A percentile compares a stretch with the other conserved stretches of the same genome.
phyloP scores from a whole-genome alignment of 2,113 vertebrate species.

The Arvicanthis niloticus region DNA sequence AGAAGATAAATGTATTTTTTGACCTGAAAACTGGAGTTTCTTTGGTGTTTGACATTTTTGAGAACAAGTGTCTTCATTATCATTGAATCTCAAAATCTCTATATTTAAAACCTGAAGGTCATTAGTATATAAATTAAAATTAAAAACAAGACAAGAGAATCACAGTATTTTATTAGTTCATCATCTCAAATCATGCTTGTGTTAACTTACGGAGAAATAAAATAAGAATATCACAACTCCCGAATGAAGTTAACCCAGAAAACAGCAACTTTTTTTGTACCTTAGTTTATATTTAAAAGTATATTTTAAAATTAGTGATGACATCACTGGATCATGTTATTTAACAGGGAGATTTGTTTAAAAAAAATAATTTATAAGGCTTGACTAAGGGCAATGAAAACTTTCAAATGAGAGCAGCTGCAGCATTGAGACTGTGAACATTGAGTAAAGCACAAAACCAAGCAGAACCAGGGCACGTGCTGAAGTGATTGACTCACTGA shows the following conservation, averaged over 20 bases:
- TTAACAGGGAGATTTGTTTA: not conserved
- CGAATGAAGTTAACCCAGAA: not conserved
- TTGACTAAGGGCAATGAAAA: not conserved
- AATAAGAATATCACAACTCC: not conserved
- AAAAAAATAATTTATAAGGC: not conserved
- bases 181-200: not conserved
- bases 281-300: not conserved
- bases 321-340: not conserved
- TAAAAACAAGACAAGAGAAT: constrained; percentile 21
- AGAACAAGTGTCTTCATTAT: not conserved
- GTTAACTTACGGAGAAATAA: not conserved
- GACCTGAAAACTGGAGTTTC: not conserved
- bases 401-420: not conserved
- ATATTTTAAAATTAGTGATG: not conserved
- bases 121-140: not conserved
- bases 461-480: not conserved
- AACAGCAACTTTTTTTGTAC: not conserved
- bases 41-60: not conserved
- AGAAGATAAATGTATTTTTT: not conserved
- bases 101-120: not conserved
- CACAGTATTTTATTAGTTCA: not conserved
- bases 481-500: not conserved
- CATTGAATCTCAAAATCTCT: not conserved
- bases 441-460: not conserved
- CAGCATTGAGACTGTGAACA: not conserved